Evolutionary conservation across 2,113 vertebrate species (phyloP).

Genomic region (Etheostoma spectabile): DNA sequence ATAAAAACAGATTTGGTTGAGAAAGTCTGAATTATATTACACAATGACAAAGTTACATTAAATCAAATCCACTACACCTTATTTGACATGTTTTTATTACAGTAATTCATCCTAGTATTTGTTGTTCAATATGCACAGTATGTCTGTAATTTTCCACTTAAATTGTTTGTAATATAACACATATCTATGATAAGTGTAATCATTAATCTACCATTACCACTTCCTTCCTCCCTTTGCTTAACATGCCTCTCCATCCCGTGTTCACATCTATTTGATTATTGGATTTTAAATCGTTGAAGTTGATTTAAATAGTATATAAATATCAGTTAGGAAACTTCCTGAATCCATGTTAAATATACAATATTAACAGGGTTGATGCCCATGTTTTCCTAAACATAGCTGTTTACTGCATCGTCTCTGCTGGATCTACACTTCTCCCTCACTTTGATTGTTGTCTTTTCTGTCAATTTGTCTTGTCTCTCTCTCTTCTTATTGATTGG

Average conservation of each 20-base stretch:
- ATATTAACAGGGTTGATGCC: neutral
- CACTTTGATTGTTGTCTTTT: neutral
- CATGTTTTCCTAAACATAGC: neutral
- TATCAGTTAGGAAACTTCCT: neutral
- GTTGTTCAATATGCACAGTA: neutral
- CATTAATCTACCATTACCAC: too few relatives aligned
- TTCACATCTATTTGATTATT: neutral
- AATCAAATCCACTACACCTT: neutral
- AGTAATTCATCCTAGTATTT: neutral
- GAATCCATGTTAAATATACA: neutral
- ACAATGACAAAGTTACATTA: neutral
- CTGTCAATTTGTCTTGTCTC: neutral
- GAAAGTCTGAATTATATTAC: conserved; percentile 10
- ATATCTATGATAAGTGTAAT: neutral
- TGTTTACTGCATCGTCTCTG: too few relatives aligned
- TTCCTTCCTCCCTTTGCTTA: neutral
- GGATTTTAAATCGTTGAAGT: neutral
- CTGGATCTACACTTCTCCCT: neutral
- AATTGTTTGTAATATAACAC: neutral
- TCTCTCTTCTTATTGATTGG: neutral
- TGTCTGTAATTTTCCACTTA: neutral
- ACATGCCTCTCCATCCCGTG: neutral
- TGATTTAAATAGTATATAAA: neutral
- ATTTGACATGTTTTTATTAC: too few relatives aligned
- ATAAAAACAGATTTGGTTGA: neutral